Conservation (phyloP, 1,140 invertebrate genomes). For the Diabrotica undecimpunctata region DNA sequence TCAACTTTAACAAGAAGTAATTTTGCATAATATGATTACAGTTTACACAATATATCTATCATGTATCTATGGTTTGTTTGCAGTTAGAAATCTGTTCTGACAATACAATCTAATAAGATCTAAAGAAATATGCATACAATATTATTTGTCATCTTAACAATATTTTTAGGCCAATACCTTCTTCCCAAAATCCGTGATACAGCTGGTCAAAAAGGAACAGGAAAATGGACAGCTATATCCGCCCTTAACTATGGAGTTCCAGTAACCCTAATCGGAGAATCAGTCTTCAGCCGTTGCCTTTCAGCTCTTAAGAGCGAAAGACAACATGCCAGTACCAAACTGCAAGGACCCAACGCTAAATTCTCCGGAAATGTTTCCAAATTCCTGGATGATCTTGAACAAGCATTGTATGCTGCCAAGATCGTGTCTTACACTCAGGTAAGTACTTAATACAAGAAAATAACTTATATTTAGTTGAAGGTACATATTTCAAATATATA, state of each 20-base stretch:
- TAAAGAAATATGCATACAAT: too few species aligned
- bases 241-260: conserved; percentile 95
- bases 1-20: too few species aligned
- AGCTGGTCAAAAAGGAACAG: conserved; percentile 98
- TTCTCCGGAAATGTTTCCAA: conserved; percentile 69
- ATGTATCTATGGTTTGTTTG: too few species aligned
- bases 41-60: too few species aligned
- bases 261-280: conserved; percentile 96
- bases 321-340: conserved; percentile 70
- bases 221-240: conserved; percentile 98
- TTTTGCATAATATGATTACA: too few species aligned
- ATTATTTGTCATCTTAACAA: too few species aligned
- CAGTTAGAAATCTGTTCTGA: too few species aligned
- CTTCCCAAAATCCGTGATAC: conserved; percentile 92
- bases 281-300: conserved; percentile 94
- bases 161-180: conserved; percentile 57
- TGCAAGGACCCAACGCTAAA: conserved; percentile 65
- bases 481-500: not conserved
- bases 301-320: conserved; percentile 79
- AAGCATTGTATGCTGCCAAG: conserved; percentile 95
- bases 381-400: conserved; percentile 71
- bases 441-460: not conserved
- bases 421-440: conserved; percentile 98
- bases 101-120: too few species aligned
- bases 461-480: not conserved